Percentiles rank a stretch among this genome's conserved stretches.
phyloP scores from a whole-genome alignment of 2,797 vertebrate genomes.

The Zalophus californianus region DNA sequence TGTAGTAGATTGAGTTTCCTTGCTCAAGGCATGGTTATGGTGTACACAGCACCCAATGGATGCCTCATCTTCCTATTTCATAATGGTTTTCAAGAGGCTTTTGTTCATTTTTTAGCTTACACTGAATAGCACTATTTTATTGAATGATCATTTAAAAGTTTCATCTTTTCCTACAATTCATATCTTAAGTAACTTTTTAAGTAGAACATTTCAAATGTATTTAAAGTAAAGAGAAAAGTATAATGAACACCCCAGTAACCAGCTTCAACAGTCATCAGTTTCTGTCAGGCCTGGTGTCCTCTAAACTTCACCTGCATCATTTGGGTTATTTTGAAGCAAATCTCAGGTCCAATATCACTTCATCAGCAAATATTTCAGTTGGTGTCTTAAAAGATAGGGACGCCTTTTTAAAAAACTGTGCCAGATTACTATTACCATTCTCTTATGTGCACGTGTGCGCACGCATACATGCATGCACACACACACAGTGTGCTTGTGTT shows the following conservation, averaged over 20 bases:
- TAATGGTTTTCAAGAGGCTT: neutral
- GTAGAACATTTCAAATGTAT: conserved; percentile 2
- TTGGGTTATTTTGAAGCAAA: conserved; percentile 7
- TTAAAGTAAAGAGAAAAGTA: conserved; percentile 17
- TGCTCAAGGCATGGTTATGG: neutral
- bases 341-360: neutral
- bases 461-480: rapidly evolving
- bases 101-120: conserved; percentile 31
- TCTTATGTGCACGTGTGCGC: rapidly evolving
- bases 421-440: neutral
- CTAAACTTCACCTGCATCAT: neutral
- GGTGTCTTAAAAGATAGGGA: neutral
- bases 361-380: conserved; percentile 31
- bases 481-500: neutral
- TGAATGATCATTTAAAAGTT: conserved; percentile 20
- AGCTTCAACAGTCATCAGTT: neutral
- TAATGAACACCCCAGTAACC: neutral
- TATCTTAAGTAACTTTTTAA: conserved; percentile 28
- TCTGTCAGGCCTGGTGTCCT: neutral
- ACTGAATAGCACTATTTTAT: neutral
- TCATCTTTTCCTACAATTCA: neutral
- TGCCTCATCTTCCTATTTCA: neutral
- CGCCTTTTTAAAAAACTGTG: neutral
- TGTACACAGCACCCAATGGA: neutral
- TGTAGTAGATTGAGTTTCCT: neutral